Percentiles rank a stretch among this genome's conserved stretches.
Conservation (phyloP, 2,888 invertebrate genomes). For the Drosophila pullipes region DNA sequence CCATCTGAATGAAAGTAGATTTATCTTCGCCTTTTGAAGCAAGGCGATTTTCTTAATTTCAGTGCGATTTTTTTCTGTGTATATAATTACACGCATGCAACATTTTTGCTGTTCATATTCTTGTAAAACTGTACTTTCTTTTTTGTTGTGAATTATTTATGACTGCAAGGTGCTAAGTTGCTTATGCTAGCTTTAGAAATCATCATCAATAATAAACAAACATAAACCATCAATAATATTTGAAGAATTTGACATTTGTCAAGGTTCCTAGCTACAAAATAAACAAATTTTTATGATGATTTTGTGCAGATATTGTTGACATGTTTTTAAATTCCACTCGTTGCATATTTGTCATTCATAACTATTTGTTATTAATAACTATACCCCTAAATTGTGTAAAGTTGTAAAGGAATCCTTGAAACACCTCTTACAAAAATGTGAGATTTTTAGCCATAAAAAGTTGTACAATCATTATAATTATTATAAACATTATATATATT, state of each 20-base stretch:
- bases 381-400: neutral
- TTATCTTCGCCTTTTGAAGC: neutral
- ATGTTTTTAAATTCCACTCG: neutral
- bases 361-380: neutral
- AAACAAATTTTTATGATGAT: constrained; percentile 13
- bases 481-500: neutral
- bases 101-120: neutral
- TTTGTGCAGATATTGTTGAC: constrained; percentile 1
- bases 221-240: constrained; percentile 1
- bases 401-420: neutral
- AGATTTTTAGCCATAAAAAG: neutral
- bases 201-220: neutral
- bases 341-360: neutral
- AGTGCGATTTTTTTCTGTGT: neutral
- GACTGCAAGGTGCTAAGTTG: constrained; percentile 32
- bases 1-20: neutral
- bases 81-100: neutral
- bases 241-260: constrained; percentile 14
- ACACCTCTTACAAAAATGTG: neutral
- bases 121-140: neutral
- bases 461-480: neutral
- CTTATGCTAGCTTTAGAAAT: constrained; percentile 36
- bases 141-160: constrained; percentile 35
- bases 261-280: neutral
- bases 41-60: neutral